phyloP scores from a whole-genome alignment of 1,140 invertebrate genomes.

The Helicoverpa armigera region DNA sequence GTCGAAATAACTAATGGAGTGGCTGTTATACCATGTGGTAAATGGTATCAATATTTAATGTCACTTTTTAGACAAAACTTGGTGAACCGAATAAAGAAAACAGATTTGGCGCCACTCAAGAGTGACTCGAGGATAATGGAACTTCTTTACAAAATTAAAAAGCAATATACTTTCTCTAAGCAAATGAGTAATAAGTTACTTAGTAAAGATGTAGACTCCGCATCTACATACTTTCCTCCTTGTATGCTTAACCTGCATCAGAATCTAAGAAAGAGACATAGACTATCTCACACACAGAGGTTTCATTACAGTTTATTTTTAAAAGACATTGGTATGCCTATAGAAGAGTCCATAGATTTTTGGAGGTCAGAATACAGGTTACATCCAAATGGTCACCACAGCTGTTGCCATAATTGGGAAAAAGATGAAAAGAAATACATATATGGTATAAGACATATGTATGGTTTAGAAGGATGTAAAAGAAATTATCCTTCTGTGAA shows the following conservation, averaged over 20 bases:
- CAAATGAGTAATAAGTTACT: constrained; percentile 66
- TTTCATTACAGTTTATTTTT: constrained; percentile 90
- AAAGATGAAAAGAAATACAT: constrained; percentile 88
- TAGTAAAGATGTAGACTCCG: constrained; percentile 84
- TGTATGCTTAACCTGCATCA: constrained; percentile 92
- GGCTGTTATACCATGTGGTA: constrained; percentile 85
- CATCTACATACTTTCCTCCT: constrained; percentile 89
- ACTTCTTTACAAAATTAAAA: constrained; percentile 75
- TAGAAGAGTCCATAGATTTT: constrained; percentile 89
- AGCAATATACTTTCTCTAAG: constrained; percentile 54
- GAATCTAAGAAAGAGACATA: constrained; percentile 88
- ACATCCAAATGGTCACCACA: constrained; percentile 79
- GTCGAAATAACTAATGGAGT: constrained; percentile 85
- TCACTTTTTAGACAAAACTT: constrained; percentile 86
- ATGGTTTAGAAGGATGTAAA: constrained; percentile 90
- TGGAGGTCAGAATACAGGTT: constrained; percentile 90
- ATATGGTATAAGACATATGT: constrained; percentile 91
- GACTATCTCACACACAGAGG: constrained; percentile 91
- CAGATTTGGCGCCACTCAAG: constrained; percentile 64
- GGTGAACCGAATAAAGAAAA: constrained; percentile 71
- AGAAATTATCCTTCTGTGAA: constrained; percentile 88
- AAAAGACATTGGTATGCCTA: constrained; percentile 90
- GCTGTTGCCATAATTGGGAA: constrained; percentile 89
- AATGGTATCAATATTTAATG: constrained; percentile 86
- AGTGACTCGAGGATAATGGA: constrained; percentile 84